These are phyloP conservation scores for Macrostomum lignano DNA, from an alignment of 1,140 invertebrate species.

Conservation along the genomic window DNA sequence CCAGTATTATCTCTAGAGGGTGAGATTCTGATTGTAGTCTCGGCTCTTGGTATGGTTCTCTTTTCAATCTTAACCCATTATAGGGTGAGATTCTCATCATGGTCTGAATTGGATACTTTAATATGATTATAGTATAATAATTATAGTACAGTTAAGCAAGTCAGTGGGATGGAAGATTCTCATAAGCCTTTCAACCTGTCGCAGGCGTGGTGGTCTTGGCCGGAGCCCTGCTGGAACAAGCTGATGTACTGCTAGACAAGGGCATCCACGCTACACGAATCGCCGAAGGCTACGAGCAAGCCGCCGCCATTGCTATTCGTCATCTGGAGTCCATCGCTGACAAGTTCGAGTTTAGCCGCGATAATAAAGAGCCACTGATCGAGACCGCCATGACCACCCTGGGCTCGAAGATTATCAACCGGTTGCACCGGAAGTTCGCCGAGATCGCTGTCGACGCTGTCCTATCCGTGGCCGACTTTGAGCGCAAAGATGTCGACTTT, in stretches of 20 bases:
- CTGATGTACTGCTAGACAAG: conserved; percentile 61
- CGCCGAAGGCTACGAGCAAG: conserved; percentile 90
- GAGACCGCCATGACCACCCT: conserved; percentile 88
- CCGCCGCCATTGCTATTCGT: conserved; percentile 56
- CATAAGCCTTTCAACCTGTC: too few relatives aligned
- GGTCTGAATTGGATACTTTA: too few relatives aligned
- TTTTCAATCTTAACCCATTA: too few relatives aligned
- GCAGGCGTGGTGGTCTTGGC: conserved; percentile 75
- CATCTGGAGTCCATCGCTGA: conserved; percentile 64
- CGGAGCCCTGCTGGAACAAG: conserved; percentile 76
- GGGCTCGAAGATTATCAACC: conserved; percentile 66
- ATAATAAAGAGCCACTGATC: conserved; percentile 55
- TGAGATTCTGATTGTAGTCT: too few relatives aligned
- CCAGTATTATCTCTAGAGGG: too few relatives aligned
- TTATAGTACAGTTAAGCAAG: too few relatives aligned
- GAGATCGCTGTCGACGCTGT: conserved; percentile 92
- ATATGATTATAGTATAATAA: too few relatives aligned
- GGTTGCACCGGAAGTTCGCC: conserved; percentile 66
- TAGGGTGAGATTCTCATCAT: too few relatives aligned
- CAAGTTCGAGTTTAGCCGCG: conserved; percentile 49
- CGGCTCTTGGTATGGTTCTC: too few relatives aligned
- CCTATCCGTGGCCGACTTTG: conserved; percentile 64
- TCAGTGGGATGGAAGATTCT: too few relatives aligned
- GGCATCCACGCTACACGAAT: conserved; percentile 95
- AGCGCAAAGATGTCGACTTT: conserved; percentile 84